Base-by-base conservation (phyloP, 92 coral and sea anemone species). In the Metridium senile region DNA sequence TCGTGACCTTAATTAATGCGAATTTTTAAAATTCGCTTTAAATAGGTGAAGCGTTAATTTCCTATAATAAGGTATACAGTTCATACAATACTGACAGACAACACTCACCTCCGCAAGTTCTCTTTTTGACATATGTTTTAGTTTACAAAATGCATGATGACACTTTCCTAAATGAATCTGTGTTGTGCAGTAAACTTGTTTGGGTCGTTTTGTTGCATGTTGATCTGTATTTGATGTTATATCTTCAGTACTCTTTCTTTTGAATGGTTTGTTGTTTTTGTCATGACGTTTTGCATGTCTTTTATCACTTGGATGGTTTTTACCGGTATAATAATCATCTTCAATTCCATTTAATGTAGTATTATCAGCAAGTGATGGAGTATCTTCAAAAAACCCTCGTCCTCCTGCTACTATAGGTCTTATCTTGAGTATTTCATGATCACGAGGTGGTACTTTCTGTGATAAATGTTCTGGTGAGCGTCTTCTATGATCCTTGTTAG, bases 81-180 rank as follows among this genome's bases (percentile, higher is more conserved):
- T 39, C 6, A 39, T 13, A 6, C 49, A 4, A 13, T 13, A 39
- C 6, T 4, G 49, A 39, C 53, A 7, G 1, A 11, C 6, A 52
- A 4, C 7, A 33, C 70, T 58, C 53, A 86, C 86, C 90, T 81
- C 86, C 26, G 58, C 66, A 39, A 81, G 80, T 34, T 85, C 82
- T 51, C 45, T 10, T 13, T 26, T 26, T 21, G 84, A 21, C 53
- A 88, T 11, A 31, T 88, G 89, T 43, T 22, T 32, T n/a, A 62
- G 72, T n/a, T 62, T 75, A 33, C 92, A 87, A 26, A 34, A 63
- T 0, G 35, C 9, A 46, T 0, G 28, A 19, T n/a, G 23, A 56
- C 89, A 88, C 7, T 67, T 31, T 57, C 93, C 89, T 0, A 74
- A 46, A 35, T 73, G 71, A 25, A 84, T 58, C 77, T 88, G 93